These are phyloP conservation scores for Proctacanthus coquilletti DNA, from an alignment of 1,140 invertebrate species.

Conservation along the genomic window DNA sequence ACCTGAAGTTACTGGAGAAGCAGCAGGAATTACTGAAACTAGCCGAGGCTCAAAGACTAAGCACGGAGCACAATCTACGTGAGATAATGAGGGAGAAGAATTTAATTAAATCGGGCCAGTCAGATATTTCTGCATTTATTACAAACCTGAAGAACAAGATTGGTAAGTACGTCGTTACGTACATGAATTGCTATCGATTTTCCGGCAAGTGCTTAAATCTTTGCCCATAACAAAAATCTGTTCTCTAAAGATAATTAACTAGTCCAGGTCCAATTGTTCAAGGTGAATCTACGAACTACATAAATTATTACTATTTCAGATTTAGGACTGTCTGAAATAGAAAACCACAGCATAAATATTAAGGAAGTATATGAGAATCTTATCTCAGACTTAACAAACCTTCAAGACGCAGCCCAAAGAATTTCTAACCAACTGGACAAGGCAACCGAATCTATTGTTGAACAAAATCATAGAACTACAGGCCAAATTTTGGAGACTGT, in stretches of 20 bases:
- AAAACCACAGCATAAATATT: too few species aligned
- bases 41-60: conserved; percentile 34
- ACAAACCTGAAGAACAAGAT: conserved; percentile 39
- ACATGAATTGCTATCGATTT: background rate
- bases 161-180: conserved; percentile 28
- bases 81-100: conserved; percentile 42
- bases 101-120: conserved; percentile 40
- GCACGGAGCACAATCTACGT: conserved; percentile 37
- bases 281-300: too few species aligned
- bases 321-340: too few species aligned
- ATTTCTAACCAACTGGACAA: conserved; percentile 41
- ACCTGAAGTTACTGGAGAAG: conserved; percentile 35
- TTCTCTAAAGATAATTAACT: too few species aligned
- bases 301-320: too few species aligned
- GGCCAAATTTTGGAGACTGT: conserved; percentile 38
- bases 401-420: conserved; percentile 36
- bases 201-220: background rate
- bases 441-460: conserved; percentile 35
- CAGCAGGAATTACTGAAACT: conserved; percentile 34
- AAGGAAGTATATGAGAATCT: conserved; percentile 42
- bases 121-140: conserved; percentile 37
- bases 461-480: conserved; percentile 37
- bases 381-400: conserved; percentile 36
- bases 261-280: too few species aligned
- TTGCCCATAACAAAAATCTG: background rate